Percentiles rank a stretch among this genome's conserved stretches.
Conservation (phyloP, 1,140 invertebrate species). For the Rhopalosiphum padi region DNA sequence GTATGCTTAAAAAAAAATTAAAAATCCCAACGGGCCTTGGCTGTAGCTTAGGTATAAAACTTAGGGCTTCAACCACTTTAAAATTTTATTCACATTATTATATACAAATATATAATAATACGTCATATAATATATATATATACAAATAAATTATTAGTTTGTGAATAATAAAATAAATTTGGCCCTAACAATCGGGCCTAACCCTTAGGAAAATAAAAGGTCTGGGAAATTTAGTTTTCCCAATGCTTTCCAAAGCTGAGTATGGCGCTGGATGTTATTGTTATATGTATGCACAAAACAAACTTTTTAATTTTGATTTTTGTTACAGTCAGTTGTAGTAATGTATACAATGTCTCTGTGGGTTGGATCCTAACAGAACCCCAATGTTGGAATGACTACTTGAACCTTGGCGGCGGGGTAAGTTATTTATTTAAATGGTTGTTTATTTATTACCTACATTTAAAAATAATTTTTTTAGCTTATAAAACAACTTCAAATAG, state of each 20-base stretch:
- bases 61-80: no score
- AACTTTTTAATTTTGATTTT: neutral
- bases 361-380: conserved; percentile 44
- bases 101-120: no score
- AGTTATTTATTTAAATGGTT: neutral
- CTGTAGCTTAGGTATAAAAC: no score
- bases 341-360: conserved; percentile 35
- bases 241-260: no score
- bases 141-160: no score
- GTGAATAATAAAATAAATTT: no score
- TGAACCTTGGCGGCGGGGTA: conserved; percentile 8
- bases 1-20: neutral
- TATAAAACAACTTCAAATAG: conserved; percentile 27
- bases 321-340: conserved; percentile 15
- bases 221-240: no score
- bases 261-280: neutral
- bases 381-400: conserved; percentile 1
- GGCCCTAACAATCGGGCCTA: no score
- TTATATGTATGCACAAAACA: neutral
- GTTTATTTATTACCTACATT: neutral
- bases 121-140: no score
- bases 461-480: neutral
- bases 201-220: no score
- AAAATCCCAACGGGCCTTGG: neutral
- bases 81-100: no score